These are phyloP conservation scores for Ramphastos sulfuratus DNA, from an alignment of 2,113 vertebrate genomes.

Conservation along the genomic window DNA sequence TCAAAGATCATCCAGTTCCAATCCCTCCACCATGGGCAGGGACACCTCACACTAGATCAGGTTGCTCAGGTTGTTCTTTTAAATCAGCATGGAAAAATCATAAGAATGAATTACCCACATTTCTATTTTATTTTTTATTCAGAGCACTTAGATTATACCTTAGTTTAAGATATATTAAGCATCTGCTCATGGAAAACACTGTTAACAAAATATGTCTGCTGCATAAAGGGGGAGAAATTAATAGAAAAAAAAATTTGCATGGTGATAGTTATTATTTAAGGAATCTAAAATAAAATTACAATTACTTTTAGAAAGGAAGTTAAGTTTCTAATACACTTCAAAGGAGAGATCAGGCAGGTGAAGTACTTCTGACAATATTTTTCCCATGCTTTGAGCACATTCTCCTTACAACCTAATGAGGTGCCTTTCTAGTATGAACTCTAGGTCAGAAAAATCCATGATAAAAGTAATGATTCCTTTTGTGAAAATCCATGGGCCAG, in stretches of 20 bases:
- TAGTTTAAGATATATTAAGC: neutral
- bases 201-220: neutral
- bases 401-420: neutral
- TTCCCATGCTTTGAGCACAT: neutral
- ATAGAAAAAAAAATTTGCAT: neutral
- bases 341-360: neutral
- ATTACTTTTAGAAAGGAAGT: neutral
- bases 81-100: neutral
- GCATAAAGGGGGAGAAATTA: neutral
- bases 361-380: conserved; percentile 6
- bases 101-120: neutral
- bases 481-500: conserved; percentile 20
- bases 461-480: conserved; percentile 45
- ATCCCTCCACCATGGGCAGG: too few relatives aligned
- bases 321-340: neutral
- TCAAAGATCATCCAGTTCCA: too few relatives aligned
- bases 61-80: neutral
- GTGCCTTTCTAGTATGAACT: conserved; percentile 12
- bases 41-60: too few relatives aligned
- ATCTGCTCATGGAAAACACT: neutral
- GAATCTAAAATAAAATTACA: neutral
- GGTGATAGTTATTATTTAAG: neutral
- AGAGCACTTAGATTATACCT: neutral
- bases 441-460: conserved; percentile 13
- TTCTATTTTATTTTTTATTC: neutral